Conservation (phyloP, 2,888 invertebrate genomes). For the Macaria notata region DNA sequence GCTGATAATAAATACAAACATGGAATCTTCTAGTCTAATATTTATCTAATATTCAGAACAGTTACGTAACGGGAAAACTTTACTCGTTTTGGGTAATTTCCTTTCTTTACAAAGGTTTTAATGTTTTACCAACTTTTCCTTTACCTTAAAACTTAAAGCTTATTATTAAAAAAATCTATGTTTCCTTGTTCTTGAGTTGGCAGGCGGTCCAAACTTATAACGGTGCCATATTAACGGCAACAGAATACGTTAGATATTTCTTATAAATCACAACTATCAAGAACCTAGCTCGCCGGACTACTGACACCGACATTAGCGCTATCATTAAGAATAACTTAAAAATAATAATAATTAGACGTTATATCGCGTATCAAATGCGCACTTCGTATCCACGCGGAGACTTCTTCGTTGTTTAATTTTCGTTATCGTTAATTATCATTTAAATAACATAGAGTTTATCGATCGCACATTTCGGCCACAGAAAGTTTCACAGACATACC, state of each 20-base stretch:
- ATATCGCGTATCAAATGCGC: conserved; percentile 42
- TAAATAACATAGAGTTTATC: conserved; percentile 47
- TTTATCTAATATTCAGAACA: conserved; percentile 2
- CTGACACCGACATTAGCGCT: conserved; percentile 13
- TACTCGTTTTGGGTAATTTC: too few species aligned
- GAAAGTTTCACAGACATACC: conserved; percentile 44
- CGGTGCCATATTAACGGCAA: not conserved
- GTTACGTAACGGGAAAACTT: not conserved
- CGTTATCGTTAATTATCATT: conserved; percentile 52
- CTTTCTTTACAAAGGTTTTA: too few species aligned
- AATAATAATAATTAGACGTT: conserved; percentile 34
- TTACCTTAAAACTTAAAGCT: too few species aligned
- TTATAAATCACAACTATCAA: too few species aligned
- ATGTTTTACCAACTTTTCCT: too few species aligned
- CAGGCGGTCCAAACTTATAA: too few species aligned
- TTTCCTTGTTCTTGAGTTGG: too few species aligned
- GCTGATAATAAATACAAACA: conserved; percentile 5
- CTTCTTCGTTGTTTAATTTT: conserved; percentile 38
- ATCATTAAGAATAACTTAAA: conserved; percentile 22
- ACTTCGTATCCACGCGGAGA: conserved; percentile 32
- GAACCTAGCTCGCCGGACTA: not conserved
- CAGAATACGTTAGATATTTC: not conserved
- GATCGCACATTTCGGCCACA: conserved; percentile 45
- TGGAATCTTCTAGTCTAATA: conserved; percentile 7
- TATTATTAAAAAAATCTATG: too few species aligned